A percentile compares a stretch with the other conserved stretches of the same genome.
Evolutionary conservation across 2,888 invertebrate genomes (phyloP).

Genomic region (Acanthosoma haemorrhoidale): DNA sequence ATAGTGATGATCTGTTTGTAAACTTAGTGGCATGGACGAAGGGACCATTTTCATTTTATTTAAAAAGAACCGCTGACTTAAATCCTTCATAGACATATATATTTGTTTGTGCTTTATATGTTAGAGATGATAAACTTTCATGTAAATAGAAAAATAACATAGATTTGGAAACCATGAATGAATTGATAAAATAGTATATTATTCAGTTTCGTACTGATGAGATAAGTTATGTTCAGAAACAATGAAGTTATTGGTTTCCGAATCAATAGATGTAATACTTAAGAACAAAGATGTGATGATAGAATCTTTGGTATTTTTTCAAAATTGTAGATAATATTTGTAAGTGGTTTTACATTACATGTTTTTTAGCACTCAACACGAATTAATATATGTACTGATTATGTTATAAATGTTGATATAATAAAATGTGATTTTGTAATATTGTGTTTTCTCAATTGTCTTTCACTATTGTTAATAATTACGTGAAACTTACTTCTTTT

Average conservation of each 20-base stretch:
- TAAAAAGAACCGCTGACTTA: neutral
- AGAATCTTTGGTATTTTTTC: conserved; percentile 31
- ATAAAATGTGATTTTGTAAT: conserved; percentile 24
- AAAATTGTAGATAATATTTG: conserved; percentile 24
- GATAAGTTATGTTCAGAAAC: no score
- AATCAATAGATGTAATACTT: conserved; percentile 1
- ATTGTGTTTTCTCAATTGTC: neutral
- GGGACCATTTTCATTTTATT: conserved; percentile 24
- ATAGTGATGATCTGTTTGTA: neutral
- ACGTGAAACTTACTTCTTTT: no score
- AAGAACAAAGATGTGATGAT: conserved; percentile 26
- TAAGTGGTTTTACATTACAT: conserved; percentile 20
- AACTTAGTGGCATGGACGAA: neutral
- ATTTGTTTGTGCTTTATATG: conserved; percentile 17
- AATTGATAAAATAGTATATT: no score
- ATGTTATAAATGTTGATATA: conserved; percentile 20
- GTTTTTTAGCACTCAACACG: conserved; percentile 27
- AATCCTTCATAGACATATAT: conserved; percentile 25
- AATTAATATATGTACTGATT: conserved; percentile 29
- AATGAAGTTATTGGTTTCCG: neutral
- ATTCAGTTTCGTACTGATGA: no score
- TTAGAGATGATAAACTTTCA: conserved; percentile 5
- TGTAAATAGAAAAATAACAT: neutral
- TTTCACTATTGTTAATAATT: neutral
- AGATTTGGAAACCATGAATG: neutral